Evolutionary conservation across 2,888 invertebrate species (phyloP).

Genomic region (Drosophila picticornis): DNA sequence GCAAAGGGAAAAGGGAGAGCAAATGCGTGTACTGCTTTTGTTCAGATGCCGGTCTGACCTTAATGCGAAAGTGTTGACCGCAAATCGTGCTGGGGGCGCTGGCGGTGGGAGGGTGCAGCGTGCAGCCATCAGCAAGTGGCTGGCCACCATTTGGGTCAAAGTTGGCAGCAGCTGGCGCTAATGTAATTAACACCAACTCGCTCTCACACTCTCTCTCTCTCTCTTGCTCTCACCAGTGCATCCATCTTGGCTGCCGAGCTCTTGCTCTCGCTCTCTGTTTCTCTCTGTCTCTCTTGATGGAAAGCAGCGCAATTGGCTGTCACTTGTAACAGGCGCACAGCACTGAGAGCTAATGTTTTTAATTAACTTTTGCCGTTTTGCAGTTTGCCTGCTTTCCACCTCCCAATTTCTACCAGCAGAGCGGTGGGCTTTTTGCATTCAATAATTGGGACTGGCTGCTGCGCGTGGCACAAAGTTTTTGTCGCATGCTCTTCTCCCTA

Average conservation of each 20-base stretch:
- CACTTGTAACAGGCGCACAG: constrained; percentile 77
- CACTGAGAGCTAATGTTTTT: constrained; percentile 58
- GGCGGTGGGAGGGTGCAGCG: constrained; percentile 1
- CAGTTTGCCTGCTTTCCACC: constrained; percentile 17
- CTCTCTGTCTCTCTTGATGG: constrained; percentile 49
- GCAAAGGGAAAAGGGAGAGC: constrained; percentile 6
- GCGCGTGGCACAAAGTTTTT: constrained; percentile 62
- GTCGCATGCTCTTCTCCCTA: constrained; percentile 20
- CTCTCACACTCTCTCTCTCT: constrained; percentile 5
- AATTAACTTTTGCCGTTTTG: constrained; percentile 73
- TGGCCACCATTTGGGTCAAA: constrained; percentile 63
- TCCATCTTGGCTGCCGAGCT: constrained; percentile 5
- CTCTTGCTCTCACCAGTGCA: background rate
- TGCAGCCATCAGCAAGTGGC: constrained; percentile 1
- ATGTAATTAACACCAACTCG: constrained; percentile 68
- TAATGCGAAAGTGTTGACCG: constrained; percentile 75
- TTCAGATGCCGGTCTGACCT: constrained; percentile 57
- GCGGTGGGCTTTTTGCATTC: constrained; percentile 28
- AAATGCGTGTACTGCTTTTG: constrained; percentile 25
- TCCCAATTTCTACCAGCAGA: background rate
- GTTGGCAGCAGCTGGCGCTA: constrained; percentile 54
- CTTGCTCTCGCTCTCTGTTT: constrained; percentile 11
- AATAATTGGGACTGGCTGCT: constrained; percentile 52
- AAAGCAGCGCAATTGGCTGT: constrained; percentile 61
- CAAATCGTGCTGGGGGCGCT: constrained; percentile 49